These are phyloP conservation scores for Hypomecis punctinalis DNA, from an alignment of 2,888 invertebrate genomes.

Conservation along the genomic window DNA sequence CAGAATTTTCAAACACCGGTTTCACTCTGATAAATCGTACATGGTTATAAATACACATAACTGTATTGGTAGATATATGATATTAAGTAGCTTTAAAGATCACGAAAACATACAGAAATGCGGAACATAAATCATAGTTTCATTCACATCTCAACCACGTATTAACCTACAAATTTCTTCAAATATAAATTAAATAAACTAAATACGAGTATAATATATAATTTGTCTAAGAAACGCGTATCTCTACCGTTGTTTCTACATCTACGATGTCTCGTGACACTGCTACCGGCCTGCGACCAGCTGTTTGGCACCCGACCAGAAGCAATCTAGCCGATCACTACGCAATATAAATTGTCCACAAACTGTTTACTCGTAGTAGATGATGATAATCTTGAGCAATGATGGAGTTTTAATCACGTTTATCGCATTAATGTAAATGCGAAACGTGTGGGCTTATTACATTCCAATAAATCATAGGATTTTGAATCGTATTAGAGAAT, in stretches of 20 bases:
- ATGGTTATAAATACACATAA: too few species aligned
- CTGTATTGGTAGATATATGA: too few species aligned
- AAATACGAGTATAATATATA: not conserved
- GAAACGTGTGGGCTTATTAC: not conserved
- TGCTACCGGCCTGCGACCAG: conserved; percentile 58
- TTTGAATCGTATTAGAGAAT: not conserved
- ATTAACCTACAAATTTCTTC: not conserved
- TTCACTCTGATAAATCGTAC: too few species aligned
- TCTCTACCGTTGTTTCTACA: conserved; percentile 32
- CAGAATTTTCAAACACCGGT: too few species aligned
- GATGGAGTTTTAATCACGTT: conserved; percentile 8
- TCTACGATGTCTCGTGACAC: conserved; percentile 49
- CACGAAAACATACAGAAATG: too few species aligned
- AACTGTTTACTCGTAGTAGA: conserved; percentile 24
- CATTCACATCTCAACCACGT: too few species aligned
- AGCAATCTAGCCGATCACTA: conserved; percentile 60
- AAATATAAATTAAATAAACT: not conserved
- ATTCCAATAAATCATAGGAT: not conserved
- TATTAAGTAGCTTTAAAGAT: too few species aligned
- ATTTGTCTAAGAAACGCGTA: conserved; percentile 6
- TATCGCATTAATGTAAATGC: not conserved
- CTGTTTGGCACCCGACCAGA: conserved; percentile 65
- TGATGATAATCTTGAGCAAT: conserved; percentile 28
- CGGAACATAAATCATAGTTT: too few species aligned
- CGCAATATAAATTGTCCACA: conserved; percentile 57